phyloP scores from a whole-genome alignment of 2,113 vertebrate species.

The Amphiprion percula region DNA sequence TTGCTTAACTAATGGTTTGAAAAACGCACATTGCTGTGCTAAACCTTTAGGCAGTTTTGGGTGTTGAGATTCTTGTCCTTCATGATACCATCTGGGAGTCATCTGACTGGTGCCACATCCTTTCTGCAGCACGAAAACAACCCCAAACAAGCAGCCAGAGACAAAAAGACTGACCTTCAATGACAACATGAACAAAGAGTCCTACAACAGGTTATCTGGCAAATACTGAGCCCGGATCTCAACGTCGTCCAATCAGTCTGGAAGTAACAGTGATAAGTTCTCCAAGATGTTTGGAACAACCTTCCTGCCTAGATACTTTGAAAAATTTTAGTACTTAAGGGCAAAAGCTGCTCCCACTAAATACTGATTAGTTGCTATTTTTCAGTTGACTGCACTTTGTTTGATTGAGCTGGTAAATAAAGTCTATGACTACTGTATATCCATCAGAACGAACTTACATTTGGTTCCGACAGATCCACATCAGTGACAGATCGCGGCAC shows the following conservation, averaged over 20 bases:
- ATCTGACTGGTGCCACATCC: background rate
- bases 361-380: too few relatives aligned
- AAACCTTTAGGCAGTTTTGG: too few relatives aligned
- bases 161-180: background rate
- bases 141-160: background rate
- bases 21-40: too few relatives aligned
- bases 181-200: too few relatives aligned
- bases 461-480: constrained; percentile 85
- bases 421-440: background rate
- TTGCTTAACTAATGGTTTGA: too few relatives aligned
- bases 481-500: constrained; percentile 87
- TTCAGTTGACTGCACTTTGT: too few relatives aligned
- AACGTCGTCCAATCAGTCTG: background rate
- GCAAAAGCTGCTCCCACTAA: background rate
- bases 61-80: background rate
- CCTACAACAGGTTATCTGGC: background rate
- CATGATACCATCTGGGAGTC: background rate
- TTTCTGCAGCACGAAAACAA: background rate
- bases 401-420: too few relatives aligned
- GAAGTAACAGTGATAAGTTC: constrained; percentile 12
- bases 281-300: background rate
- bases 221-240: background rate
- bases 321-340: background rate
- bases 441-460: constrained; percentile 83
- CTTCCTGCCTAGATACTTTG: background rate